Conservation (phyloP, 92 coral and sea anemone species). For the Umimayanthus kanabou region DNA sequence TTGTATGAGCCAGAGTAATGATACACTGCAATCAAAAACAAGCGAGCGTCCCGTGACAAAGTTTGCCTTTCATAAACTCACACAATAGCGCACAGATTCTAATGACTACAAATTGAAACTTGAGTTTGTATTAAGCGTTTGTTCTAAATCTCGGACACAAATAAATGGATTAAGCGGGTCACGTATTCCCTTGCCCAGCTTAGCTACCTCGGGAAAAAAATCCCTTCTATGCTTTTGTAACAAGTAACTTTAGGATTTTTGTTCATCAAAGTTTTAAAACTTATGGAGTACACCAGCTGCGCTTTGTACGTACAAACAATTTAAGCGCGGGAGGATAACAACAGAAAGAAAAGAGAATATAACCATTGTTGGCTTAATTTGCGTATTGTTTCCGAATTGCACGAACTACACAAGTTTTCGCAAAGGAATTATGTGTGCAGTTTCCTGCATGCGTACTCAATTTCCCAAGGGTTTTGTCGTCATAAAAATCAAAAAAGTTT, state of each 20-base stretch:
- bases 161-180: conserved; percentile 27
- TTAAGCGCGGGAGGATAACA: background rate
- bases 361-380: conserved; percentile 17
- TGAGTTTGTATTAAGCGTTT: background rate
- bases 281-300: background rate
- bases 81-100: background rate
- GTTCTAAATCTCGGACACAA: conserved; percentile 15
- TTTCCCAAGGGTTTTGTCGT: background rate
- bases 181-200: conserved; percentile 11
- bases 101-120: conserved; percentile 15
- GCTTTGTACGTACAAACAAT: conserved; percentile 16
- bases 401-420: background rate
- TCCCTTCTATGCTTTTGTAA: background rate
- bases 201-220: background rate
- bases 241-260: too few relatives aligned
- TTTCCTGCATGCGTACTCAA: background rate
- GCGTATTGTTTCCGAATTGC: conserved; percentile 8
- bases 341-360: background rate
- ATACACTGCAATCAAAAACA: conserved; percentile 6
- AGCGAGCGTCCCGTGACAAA: conserved; percentile 8
- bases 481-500: background rate
- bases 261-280: background rate
- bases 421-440: background rate
- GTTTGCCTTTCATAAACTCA: conserved; percentile 7
- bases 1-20: background rate